Evolutionary conservation across 1,140 invertebrate species (phyloP).

Genomic region (Bombus pascuorum): DNA sequence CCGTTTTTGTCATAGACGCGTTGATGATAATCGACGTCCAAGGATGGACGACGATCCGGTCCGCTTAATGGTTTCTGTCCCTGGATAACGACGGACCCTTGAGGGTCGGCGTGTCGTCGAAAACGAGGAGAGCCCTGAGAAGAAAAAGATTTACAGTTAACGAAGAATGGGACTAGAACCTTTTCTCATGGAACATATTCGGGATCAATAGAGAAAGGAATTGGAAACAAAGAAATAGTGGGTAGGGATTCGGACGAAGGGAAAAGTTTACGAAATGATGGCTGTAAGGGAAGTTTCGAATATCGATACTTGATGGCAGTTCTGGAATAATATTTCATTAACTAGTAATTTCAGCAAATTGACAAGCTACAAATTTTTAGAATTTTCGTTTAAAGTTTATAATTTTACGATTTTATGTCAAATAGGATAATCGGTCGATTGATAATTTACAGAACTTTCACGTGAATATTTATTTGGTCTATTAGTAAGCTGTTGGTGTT

Average conservation of each 20-base stretch:
- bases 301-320: not conserved
- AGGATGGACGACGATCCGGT: conserved; percentile 49
- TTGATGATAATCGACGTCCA: conserved; percentile 58
- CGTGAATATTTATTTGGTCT: too few relatives aligned
- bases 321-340: not conserved
- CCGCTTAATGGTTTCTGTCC: conserved; percentile 54
- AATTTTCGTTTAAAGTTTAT: not conserved
- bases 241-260: not conserved
- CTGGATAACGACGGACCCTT: conserved; percentile 12
- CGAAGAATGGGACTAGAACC: too few relatives aligned
- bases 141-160: not conserved
- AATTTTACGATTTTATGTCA: not conserved
- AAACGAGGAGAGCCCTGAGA: not conserved
- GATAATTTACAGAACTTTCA: too few relatives aligned
- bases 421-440: too few relatives aligned
- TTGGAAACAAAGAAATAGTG: not conserved
- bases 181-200: too few relatives aligned
- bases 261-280: too few relatives aligned
- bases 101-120: conserved; percentile 27
- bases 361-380: not conserved
- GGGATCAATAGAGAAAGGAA: not conserved
- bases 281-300: not conserved
- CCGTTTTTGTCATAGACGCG: conserved; percentile 34
- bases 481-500: not conserved
- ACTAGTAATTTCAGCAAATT: not conserved